Percentiles rank a stretch among this genome's conserved stretches.
Conservation (phyloP, 2,113 vertebrate genomes). For the Zootoca vivipara region DNA sequence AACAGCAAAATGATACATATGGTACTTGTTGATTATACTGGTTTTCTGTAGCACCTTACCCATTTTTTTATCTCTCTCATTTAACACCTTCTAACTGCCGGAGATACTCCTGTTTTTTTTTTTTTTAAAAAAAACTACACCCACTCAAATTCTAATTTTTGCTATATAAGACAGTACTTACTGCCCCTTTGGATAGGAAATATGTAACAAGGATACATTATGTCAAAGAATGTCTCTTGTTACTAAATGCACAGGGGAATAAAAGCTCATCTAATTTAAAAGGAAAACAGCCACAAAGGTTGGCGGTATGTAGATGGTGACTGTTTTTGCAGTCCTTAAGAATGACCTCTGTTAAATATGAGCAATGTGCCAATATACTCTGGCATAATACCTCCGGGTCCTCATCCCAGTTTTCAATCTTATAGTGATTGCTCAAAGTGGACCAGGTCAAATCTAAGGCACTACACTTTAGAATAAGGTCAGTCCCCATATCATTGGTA, state of each 20-base stretch:
- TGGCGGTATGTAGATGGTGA: neutral
- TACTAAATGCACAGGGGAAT: slow-evolving; percentile 17
- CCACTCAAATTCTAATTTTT: slow-evolving; percentile 1
- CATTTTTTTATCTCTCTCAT: neutral
- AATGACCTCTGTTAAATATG: slow-evolving; percentile 10
- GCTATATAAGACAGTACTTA: neutral
- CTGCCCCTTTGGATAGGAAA: neutral
- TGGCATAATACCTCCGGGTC: slow-evolving; percentile 33
- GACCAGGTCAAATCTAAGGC: slow-evolving; percentile 61
- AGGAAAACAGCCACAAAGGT: neutral
- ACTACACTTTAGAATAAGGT: slow-evolving; percentile 61
- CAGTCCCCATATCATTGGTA: slow-evolving; percentile 65
- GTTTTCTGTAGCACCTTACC: neutral
- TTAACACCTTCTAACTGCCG: neutral
- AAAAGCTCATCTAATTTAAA: neutral
- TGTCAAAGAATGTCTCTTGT: neutral
- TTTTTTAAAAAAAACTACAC: neutral
- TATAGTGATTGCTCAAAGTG: slow-evolving; percentile 54
- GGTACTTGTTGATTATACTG: neutral
- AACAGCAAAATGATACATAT: neutral
- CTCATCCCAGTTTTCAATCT: slow-evolving; percentile 54
- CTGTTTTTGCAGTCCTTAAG: slow-evolving; percentile 10
- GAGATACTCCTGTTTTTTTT: neutral
- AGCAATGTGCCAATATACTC: slow-evolving; percentile 21
- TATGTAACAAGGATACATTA: neutral